Conservation (phyloP, 2,113 vertebrate species). For the Lasiurus borealis region DNA sequence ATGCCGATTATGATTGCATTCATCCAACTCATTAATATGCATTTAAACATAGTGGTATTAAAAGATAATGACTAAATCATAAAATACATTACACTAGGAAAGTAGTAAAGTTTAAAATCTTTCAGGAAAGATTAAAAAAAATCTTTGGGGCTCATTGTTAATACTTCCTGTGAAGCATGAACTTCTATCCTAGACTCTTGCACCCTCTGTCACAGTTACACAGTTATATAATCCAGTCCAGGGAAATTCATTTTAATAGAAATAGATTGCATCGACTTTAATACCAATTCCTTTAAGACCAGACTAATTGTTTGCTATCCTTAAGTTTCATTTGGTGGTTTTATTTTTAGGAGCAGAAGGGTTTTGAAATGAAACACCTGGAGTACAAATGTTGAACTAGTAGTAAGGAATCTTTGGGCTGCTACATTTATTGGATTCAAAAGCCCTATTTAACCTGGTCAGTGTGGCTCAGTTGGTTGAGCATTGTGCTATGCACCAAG, state of each 20-base stretch:
- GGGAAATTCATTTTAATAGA: constrained; percentile 20
- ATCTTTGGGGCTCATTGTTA: neutral
- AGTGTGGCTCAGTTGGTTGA: no score
- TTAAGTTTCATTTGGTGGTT: neutral
- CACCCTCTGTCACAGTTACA: neutral
- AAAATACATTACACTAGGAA: neutral
- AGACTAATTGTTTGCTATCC: neutral
- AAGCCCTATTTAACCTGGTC: neutral
- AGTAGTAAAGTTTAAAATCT: constrained; percentile 20
- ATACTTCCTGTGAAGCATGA: neutral
- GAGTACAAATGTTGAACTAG: neutral
- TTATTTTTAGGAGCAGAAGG: neutral
- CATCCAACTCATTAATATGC: neutral
- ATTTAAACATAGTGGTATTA: constrained; percentile 59
- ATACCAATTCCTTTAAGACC: neutral
- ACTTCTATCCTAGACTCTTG: neutral
- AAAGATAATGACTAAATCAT: constrained; percentile 54
- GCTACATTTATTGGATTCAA: neutral
- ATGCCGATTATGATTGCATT: constrained; percentile 19
- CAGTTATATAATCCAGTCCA: neutral
- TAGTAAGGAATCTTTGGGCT: neutral
- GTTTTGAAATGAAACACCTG: neutral
- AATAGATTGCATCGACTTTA: neutral
- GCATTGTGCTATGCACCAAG: no score
- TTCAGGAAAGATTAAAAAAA: neutral